phyloP scores from a whole-genome alignment of 2,113 vertebrate genomes.

The Plecotus auritus region DNA sequence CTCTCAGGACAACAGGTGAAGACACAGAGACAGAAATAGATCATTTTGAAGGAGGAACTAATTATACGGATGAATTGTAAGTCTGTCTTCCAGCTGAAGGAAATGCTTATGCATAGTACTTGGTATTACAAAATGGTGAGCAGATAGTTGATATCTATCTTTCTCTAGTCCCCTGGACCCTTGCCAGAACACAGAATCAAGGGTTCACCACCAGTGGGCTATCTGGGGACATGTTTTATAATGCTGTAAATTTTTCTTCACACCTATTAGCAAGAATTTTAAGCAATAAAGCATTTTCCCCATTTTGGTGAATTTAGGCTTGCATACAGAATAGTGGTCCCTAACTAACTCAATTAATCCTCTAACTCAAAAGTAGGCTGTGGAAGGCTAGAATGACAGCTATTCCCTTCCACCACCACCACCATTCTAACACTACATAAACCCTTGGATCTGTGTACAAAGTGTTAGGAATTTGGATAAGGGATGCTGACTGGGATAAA shows the following conservation, averaged over 20 bases:
- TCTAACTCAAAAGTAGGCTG: background rate
- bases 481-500: background rate
- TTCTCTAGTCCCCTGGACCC: background rate
- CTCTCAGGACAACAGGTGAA: background rate
- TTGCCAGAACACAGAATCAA: background rate
- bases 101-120: background rate
- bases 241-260: background rate
- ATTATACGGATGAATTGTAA: background rate
- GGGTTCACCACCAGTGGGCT: background rate
- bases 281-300: background rate
- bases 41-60: background rate
- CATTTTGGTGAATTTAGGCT: background rate
- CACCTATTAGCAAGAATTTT: background rate
- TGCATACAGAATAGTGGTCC: background rate
- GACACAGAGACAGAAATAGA: background rate
- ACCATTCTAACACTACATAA: background rate
- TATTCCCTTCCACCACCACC: fast-evolving
- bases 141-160: fast-evolving
- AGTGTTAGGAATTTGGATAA: background rate
- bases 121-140: background rate
- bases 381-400: background rate
- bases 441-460: background rate
- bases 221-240: background rate
- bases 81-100: background rate
- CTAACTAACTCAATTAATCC: background rate